phyloP scores from a whole-genome alignment of 2,113 vertebrate genomes.

The Euleptes europaea region DNA sequence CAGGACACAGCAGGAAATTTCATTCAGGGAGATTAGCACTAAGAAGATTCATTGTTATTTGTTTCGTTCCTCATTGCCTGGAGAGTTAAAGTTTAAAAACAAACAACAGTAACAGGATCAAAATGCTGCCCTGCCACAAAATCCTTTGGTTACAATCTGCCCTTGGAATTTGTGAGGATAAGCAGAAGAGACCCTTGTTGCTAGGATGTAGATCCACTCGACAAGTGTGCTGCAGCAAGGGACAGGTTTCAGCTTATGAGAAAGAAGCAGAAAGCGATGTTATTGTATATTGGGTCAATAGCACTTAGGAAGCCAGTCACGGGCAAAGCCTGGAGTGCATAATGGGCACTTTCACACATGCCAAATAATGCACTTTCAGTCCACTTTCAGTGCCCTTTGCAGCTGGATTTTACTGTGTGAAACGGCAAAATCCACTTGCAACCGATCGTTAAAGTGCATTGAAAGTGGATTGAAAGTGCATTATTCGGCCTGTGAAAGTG shows the following conservation, averaged over 20 bases:
- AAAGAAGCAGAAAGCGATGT: not conserved
- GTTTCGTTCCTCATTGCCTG: not conserved
- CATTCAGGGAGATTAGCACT: constrained; percentile 27
- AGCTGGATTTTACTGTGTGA: too few species aligned
- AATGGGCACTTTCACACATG: too few species aligned
- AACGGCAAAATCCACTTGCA: too few species aligned
- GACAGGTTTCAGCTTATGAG: not conserved
- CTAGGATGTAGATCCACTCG: not conserved
- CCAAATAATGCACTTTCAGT: too few species aligned
- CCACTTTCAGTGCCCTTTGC: too few species aligned
- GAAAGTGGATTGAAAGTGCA: too few species aligned
- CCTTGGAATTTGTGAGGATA: not conserved
- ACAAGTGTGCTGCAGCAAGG: too few species aligned
- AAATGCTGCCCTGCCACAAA: not conserved
- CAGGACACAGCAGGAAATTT: constrained; percentile 27
- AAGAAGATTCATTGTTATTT: constrained; percentile 32
- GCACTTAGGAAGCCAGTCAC: not conserved
- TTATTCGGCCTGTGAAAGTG: too few species aligned
- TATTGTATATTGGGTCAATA: not conserved
- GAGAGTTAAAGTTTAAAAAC: not conserved
- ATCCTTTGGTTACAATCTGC: not conserved
- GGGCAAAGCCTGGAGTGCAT: not conserved
- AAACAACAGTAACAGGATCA: constrained; percentile 21
- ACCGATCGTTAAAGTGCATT: too few species aligned
- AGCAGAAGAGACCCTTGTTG: not conserved